These are phyloP conservation scores for Seladonia tumulorum DNA, from an alignment of 2,888 invertebrate genomes.

Conservation along the genomic window DNA sequence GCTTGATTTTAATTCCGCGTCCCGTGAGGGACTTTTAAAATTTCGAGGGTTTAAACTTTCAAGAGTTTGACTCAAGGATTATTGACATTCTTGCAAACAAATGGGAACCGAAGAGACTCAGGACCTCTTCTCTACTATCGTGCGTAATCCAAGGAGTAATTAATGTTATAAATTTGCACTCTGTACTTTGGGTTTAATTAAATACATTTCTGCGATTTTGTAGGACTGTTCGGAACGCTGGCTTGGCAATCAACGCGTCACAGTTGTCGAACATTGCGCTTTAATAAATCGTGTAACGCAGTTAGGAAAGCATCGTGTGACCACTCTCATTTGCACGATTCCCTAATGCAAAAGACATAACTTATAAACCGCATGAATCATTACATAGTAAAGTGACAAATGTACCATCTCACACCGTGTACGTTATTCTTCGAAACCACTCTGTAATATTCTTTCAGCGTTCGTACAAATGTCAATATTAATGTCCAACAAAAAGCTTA, in stretches of 20 bases:
- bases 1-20: too few species aligned
- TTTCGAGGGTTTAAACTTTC: too few species aligned
- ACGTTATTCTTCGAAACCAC: not conserved
- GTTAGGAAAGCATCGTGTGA: slow-evolving; percentile 1
- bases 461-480: not conserved
- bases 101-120: not conserved
- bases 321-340: slow-evolving; percentile 2
- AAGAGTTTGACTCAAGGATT: too few species aligned
- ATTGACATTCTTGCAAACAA: not conserved
- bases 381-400: not conserved
- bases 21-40: too few species aligned
- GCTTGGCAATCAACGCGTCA: not conserved
- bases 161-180: not conserved
- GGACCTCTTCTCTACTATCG: too few species aligned
- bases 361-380: slow-evolving; percentile 8
- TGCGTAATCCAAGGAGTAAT: not conserved
- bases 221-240: not conserved
- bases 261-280: not conserved
- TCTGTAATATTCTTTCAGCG: slow-evolving; percentile 2
- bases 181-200: not conserved
- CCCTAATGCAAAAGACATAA: not conserved
- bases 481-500: slow-evolving; percentile 2
- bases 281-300: not conserved
- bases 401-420: not conserved
- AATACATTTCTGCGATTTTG: not conserved